phyloP scores from a whole-genome alignment of 2,888 invertebrate genomes.

The Mythimna ferrago region DNA sequence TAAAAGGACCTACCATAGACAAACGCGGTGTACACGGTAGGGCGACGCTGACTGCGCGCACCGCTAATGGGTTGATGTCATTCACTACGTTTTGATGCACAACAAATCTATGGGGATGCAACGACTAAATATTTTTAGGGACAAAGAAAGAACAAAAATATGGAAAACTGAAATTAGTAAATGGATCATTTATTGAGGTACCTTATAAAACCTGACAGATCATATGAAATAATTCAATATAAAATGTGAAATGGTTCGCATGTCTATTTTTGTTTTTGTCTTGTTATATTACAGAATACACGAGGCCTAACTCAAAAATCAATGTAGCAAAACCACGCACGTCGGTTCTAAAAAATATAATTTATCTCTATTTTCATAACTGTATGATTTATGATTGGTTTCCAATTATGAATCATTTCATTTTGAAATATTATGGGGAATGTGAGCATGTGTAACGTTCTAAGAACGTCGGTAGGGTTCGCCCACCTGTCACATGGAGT shows the following conservation, averaged over 20 bases:
- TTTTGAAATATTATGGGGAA: constrained; percentile 38
- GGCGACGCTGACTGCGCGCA: constrained; percentile 77
- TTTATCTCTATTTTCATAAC: constrained; percentile 22
- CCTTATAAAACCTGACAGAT: not conserved
- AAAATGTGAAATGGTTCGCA: not conserved
- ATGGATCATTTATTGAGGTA: too few species aligned
- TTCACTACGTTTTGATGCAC: constrained; percentile 74
- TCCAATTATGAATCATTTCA: constrained; percentile 39
- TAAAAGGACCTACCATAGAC: constrained; percentile 65
- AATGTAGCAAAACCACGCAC: not conserved
- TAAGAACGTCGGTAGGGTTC: constrained; percentile 17
- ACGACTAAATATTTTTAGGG: not conserved
- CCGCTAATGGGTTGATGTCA: constrained; percentile 89
- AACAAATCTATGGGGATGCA: constrained; percentile 68
- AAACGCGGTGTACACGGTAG: constrained; percentile 70
- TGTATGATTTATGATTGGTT: constrained; percentile 39
- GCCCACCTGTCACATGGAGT: constrained; percentile 50
- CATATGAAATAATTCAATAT: not conserved
- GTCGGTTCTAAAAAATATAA: not conserved
- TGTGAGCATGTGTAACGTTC: constrained; percentile 6
- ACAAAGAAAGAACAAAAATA: not conserved
- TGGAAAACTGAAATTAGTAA: not conserved
- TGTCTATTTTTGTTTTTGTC: not conserved
- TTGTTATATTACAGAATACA: not conserved
- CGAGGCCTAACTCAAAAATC: not conserved